Evolutionary conservation across 2,113 vertebrate species (phyloP).

Genomic region (Mobula hypostoma): DNA sequence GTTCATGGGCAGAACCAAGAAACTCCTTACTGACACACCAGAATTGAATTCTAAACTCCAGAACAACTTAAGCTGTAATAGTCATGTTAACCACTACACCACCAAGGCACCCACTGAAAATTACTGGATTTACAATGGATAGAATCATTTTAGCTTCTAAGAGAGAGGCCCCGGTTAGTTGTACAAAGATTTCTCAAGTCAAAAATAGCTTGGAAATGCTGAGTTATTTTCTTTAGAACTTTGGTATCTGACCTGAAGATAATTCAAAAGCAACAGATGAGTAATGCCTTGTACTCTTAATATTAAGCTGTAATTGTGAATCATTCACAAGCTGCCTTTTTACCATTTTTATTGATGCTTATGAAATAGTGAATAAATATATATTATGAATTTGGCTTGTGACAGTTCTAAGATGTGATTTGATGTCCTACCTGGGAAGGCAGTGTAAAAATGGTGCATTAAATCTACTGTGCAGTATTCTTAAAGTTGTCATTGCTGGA

Average conservation of each 20-base stretch:
- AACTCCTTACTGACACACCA: no score
- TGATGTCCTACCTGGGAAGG: not conserved
- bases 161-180: not conserved
- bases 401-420: not conserved
- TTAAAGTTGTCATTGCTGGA: no score
- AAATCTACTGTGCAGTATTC: not conserved
- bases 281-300: not conserved
- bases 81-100: no score
- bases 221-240: not conserved
- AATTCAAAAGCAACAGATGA: not conserved
- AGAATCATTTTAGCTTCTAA: not conserved
- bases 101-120: not conserved
- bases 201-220: not conserved
- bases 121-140: not conserved
- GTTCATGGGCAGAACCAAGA: no score
- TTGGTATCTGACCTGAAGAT: not conserved
- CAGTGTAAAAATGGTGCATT: not conserved
- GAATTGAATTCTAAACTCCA: no score
- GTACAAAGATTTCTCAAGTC: not conserved
- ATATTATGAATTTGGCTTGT: not conserved
- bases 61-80: no score
- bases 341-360: not conserved
- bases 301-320: not conserved
- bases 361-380: not conserved
- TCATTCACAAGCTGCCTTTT: not conserved